Base-by-base conservation (phyloP, 64 coral and sea anemone genomes). In the Acropora yongei region DNA sequence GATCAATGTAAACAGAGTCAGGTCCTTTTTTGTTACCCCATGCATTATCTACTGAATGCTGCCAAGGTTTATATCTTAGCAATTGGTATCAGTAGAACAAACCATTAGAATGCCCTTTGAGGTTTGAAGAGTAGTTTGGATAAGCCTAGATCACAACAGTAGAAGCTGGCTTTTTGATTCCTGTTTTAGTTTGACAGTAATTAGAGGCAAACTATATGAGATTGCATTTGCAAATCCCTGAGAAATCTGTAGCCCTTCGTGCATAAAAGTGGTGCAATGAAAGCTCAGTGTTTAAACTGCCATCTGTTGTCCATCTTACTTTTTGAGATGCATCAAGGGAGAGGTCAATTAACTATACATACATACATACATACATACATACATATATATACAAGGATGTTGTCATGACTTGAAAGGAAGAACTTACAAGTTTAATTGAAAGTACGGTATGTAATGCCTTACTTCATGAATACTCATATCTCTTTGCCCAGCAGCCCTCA, bases 221-320 rank as follows among this genome's bases (percentile, higher is more conserved):
- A 51, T 92, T 92, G 4, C 49, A 79, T 68, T 87, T 20, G 0
- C 6, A 43, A 68, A 92, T 79, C 6, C 55, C 82, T 66, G 90
- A 53, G 16, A 48, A 86, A 16, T 87, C 55, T 55, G 51, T 55
- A 55, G 1, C 51, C 51, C 51, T 55, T 5, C 5, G 6, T 20
- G 83, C 63, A 80, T 93, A 88, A 39, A 40, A 45, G 73, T 93
- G 82, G 40, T 87, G 47, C 57, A 93, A 93, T 20, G 91, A 87
- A 68, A 76, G 47, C 16, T 39, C 50, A 13, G 51, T 72, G 16
- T 39, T 61, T 68, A 8, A 4, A 50, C 65, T 43, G 41, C 8
- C 46, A 16, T 10, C 72, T 49, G 13, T 10, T 12, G 8, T 83
- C 42, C 0, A 57, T 75, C 16, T 3, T 57, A 92, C 46, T 78